A percentile compares a stretch with the other conserved stretches of the same genome.
phyloP scores from a whole-genome alignment of 2,888 invertebrate genomes.

The Drosophila longiperda region DNA sequence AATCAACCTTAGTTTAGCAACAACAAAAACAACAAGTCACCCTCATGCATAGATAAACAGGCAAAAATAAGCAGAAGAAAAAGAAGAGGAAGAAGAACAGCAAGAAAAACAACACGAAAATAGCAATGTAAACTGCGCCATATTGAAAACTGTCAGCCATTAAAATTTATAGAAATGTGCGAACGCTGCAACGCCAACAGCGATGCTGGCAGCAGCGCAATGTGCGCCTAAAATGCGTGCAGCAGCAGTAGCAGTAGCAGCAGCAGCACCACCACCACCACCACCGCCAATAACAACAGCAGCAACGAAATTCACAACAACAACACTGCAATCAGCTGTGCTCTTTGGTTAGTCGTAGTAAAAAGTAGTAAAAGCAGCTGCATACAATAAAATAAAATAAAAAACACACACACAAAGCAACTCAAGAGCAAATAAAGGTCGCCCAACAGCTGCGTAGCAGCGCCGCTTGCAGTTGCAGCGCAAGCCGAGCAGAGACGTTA shows the following conservation, averaged over 20 bases:
- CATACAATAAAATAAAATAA: slow-evolving; percentile 29
- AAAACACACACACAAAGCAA: slow-evolving; percentile 39
- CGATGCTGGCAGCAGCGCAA: slow-evolving; percentile 20
- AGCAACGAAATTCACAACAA: slow-evolving; percentile 16
- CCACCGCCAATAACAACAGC: slow-evolving; percentile 33
- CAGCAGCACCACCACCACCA: slow-evolving; percentile 7
- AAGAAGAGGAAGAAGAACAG: not conserved
- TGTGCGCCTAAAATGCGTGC: slow-evolving; percentile 62
- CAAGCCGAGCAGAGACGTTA: slow-evolving; percentile 7
- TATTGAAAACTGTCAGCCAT: slow-evolving; percentile 73
- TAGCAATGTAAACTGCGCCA: slow-evolving; percentile 68
- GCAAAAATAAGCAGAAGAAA: slow-evolving; percentile 19
- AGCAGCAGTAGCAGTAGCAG: slow-evolving; percentile 25
- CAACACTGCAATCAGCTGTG: slow-evolving; percentile 53
- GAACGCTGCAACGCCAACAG: slow-evolving; percentile 37
- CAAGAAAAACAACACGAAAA: slow-evolving; percentile 15
- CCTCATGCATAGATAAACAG: slow-evolving; percentile 42
- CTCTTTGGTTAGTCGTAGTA: slow-evolving; percentile 54
- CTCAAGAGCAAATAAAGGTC: slow-evolving; percentile 79
- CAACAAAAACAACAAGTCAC: slow-evolving; percentile 28
- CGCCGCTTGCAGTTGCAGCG: slow-evolving; percentile 53
- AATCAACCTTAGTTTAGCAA: slow-evolving; percentile 29
- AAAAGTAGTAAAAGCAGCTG: slow-evolving; percentile 66
- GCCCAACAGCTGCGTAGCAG: slow-evolving; percentile 70
- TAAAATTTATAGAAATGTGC: slow-evolving; percentile 68